Evolutionary conservation across 2,113 vertebrate species (phyloP).

Genomic region (Seriola aureovittata): DNA sequence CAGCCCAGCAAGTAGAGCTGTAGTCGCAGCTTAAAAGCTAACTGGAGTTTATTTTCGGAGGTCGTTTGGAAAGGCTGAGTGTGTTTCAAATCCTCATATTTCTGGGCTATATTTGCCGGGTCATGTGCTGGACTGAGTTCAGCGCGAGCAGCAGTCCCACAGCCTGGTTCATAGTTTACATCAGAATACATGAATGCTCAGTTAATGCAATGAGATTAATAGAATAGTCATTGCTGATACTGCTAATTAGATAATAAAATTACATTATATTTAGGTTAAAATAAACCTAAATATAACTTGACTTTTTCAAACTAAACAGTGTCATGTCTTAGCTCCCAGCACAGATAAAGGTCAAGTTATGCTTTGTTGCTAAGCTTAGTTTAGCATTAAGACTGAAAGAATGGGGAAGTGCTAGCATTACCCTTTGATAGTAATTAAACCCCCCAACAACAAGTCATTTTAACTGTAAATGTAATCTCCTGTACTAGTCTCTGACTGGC

Average conservation of each 20-base stretch:
- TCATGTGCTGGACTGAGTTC: constrained; percentile 25
- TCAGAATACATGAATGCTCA: neutral
- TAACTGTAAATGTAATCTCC: no score
- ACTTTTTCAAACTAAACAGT: no score
- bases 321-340: no score
- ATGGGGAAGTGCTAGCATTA: no score
- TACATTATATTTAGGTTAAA: neutral
- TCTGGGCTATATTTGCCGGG: constrained; percentile 64
- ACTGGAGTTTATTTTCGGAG: constrained; percentile 64
- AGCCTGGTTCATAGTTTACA: constrained; percentile 3
- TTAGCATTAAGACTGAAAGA: no score
- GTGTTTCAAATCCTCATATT: constrained; percentile 63
- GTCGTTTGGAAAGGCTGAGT: constrained; percentile 32
- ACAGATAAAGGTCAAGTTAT: no score
- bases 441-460: no score
- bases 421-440: no score
- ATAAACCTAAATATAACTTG: no score
- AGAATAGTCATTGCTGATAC: neutral
- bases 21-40: neutral
- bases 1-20: neutral
- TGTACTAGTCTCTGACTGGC: no score
- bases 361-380: no score
- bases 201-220: neutral
- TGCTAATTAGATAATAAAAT: neutral
- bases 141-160: constrained; percentile 10